Evolutionary conservation across 2,797 vertebrate species (phyloP), one percentile per base, ranked within the genome.

Genomic region (Galago senegalensis): DNA sequence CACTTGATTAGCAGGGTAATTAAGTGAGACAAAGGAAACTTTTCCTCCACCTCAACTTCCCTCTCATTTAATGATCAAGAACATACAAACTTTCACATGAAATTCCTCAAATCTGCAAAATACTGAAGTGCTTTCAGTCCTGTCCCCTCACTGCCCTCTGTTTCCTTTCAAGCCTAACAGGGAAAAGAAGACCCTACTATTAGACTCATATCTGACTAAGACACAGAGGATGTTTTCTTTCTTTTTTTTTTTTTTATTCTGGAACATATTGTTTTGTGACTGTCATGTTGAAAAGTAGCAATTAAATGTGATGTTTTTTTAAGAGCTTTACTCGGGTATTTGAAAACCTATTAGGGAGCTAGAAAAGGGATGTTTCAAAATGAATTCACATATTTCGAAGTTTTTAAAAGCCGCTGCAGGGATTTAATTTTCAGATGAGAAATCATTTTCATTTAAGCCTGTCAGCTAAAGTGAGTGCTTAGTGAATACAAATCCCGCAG

Each of bases 271-370:
- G 56, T 86, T 61, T 49, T 72, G 29, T 69, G 56, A n/a, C 20
- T 53, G 29, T 81, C 83, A 27, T 93, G 29, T 40, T 82, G 67
- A 95, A 92, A 94, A 87, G 29, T 37, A 91, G 31, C 69, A 49
- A 31, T 92, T 81, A 84, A 88, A 72, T 31, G 53, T 40, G 90
- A 31, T 37, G 27, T n/a, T 91, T 69, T 69, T 69, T 73, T 40
- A 40, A 80, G 77, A 81, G 31, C 29, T 89, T 93, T 73, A 77
- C 53, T 81, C 46, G 46, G 29, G 43, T 89, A 23, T 85, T 91
- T 92, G 37, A 76, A 92, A 69, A 86, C 67, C 87, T 85, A 21
- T 58, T 79, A 88, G 46, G n/a, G 72, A 87, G 29, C 60, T 80
- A 75, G 75, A 93, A 89, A 83, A 40, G 31, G 72, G 16, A 43